Percentiles rank a stretch among this genome's conserved stretches.
These are phyloP conservation scores for Nothura maculosa DNA, from an alignment of 2,797 vertebrate species.

Conservation along the genomic window DNA sequence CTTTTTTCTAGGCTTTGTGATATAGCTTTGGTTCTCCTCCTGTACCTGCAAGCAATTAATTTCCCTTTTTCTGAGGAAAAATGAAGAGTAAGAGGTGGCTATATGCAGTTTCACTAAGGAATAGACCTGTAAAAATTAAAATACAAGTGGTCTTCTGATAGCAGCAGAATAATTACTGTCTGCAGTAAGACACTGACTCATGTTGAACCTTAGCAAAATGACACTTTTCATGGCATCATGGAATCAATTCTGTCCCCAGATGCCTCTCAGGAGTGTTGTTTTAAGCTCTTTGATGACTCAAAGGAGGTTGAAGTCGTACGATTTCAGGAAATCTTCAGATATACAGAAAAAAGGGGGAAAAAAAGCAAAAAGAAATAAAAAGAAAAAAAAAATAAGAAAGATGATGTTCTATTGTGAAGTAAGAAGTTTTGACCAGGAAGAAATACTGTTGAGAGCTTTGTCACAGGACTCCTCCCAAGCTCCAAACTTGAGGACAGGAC, in stretches of 20 bases:
- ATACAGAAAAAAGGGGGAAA: background rate
- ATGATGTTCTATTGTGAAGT: background rate
- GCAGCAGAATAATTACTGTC: slow-evolving; percentile 30
- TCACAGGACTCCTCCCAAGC: background rate
- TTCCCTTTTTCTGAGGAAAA: background rate
- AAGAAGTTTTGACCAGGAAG: background rate
- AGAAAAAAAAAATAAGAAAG: background rate
- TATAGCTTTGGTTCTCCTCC: background rate
- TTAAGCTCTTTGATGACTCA: slow-evolving; percentile 23
- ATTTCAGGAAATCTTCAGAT: slow-evolving; percentile 5
- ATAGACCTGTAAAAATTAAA: background rate
- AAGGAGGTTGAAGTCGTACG: background rate
- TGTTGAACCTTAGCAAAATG: slow-evolving; percentile 37
- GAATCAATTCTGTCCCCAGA: background rate
- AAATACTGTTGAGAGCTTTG: background rate
- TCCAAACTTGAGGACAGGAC: background rate
- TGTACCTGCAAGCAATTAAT: background rate
- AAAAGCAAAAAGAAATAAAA: no score
- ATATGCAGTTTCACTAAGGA: background rate
- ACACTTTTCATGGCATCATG: background rate
- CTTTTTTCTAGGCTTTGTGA: background rate
- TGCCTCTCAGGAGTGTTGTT: background rate
- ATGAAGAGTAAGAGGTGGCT: background rate
- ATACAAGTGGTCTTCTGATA: background rate
- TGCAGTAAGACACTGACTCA: slow-evolving; percentile 19